These are phyloP conservation scores for Hexactinellida sp. DNA, from an alignment of 37 sponge, comb jelly and placozoan genomes.

Conservation along the genomic window DNA sequence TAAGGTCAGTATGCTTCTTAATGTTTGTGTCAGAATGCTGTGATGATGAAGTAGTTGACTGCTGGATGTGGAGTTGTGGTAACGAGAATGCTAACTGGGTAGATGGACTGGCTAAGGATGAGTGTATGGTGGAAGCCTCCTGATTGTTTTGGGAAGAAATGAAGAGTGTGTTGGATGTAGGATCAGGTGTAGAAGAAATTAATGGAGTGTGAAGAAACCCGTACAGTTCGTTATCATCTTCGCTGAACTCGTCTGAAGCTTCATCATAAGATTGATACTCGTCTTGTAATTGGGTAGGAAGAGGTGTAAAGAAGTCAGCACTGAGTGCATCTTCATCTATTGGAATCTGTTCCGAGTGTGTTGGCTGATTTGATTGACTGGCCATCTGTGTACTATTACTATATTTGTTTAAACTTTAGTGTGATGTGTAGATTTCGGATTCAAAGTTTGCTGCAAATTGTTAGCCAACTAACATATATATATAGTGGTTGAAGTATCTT, in stretches of 20 bases:
- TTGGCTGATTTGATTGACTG: not conserved
- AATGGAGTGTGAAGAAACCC: not conserved
- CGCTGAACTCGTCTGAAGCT: not conserved
- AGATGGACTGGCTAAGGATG: not conserved
- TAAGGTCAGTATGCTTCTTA: not conserved
- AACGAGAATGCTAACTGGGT: not conserved
- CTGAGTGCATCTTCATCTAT: not conserved
- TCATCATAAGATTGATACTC: not conserved
- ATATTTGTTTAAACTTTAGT: no score
- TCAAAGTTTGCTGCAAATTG: not conserved
- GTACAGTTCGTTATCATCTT: not conserved
- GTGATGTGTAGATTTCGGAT: not conserved
- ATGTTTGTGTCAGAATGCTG: not conserved
- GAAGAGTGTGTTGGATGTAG: not conserved
- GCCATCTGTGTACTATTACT: not conserved
- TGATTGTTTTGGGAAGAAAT: no score
- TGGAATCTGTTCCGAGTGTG: not conserved
- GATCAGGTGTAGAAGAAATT: not conserved
- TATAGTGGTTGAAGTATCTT: not conserved
- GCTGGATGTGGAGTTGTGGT: not conserved
- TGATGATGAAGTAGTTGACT: not conserved
- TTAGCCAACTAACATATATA: not conserved
- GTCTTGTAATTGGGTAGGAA: not conserved
- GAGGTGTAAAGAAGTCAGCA: not conserved
- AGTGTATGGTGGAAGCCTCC: no score